Percentiles rank a stretch among this genome's conserved stretches.
phyloP scores from a whole-genome alignment of 2,797 vertebrate genomes.

The Gymnopithys bicolor region DNA sequence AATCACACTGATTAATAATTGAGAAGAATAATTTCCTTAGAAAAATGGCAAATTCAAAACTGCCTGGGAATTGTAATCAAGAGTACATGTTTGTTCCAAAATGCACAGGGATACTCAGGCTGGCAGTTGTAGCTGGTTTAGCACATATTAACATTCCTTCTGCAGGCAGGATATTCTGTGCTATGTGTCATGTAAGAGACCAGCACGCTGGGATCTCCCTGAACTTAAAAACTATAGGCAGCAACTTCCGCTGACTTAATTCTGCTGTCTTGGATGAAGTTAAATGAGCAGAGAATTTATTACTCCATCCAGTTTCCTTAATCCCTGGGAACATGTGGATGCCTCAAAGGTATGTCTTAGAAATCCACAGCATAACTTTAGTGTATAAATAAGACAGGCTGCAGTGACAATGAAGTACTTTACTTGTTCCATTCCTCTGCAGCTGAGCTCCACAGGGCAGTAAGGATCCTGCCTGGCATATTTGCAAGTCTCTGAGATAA shows the following conservation, averaged over 20 bases:
- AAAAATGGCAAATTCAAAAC: not conserved
- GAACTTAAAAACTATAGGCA: not conserved
- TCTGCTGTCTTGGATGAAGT: not conserved
- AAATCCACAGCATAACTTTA: not conserved
- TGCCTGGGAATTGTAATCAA: not conserved
- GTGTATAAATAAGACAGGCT: not conserved
- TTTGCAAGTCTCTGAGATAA: not conserved
- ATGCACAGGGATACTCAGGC: not conserved
- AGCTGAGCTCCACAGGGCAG: not conserved
- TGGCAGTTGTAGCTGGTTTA: not conserved
- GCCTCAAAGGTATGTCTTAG: not conserved
- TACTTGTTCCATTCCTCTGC: not conserved
- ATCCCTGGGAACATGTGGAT: not conserved
- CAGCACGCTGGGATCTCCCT: not conserved
- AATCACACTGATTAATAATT: not conserved
- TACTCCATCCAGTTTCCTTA: not conserved
- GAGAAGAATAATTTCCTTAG: not conserved
- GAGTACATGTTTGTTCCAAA: not conserved
- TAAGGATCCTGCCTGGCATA: not conserved
- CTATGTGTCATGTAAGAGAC: not conserved
- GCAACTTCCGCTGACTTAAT: not conserved
- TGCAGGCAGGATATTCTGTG: not conserved
- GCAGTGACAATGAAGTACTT: not conserved
- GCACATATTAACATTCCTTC: not conserved
- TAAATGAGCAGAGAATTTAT: conserved; percentile 16